phyloP scores from a whole-genome alignment of 2,113 vertebrate genomes.

The Sapayoa aenigma region DNA sequence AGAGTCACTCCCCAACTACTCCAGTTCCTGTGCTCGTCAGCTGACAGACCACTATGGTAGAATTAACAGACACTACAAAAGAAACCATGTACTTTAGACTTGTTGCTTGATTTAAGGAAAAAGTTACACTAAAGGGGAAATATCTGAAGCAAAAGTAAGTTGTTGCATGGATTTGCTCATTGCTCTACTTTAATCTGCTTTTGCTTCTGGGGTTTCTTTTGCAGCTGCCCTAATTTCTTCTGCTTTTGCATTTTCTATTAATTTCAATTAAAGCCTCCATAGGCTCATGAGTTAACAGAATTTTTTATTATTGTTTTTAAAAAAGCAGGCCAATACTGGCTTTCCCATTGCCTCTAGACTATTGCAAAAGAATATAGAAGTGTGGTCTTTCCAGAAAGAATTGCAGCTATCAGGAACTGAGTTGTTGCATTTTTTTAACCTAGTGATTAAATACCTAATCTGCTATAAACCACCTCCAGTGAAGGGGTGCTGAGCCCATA shows the following conservation, averaged over 20 bases:
- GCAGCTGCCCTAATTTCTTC: slow-evolving; percentile 50
- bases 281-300: neutral
- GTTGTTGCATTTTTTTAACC: neutral
- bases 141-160: slow-evolving; percentile 26
- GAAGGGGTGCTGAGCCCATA: neutral
- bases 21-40: neutral
- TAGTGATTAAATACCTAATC: neutral
- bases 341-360: neutral
- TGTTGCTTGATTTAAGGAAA: neutral
- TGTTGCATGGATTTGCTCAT: neutral
- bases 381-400: neutral
- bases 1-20: neutral
- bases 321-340: neutral
- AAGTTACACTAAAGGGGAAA: neutral
- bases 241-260: slow-evolving; percentile 22
- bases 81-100: neutral
- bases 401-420: neutral
- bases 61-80: neutral
- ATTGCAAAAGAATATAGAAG: neutral
- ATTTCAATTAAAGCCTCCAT: slow-evolving; percentile 30
- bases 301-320: slow-evolving; percentile 8
- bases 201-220: slow-evolving; percentile 30
- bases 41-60: neutral
- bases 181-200: slow-evolving; percentile 35
- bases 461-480: neutral